Evolutionary conservation across 1,140 invertebrate species (phyloP), one percentile per base, ranked within the genome.

Genomic region (Hydropsyche tenuis): DNA sequence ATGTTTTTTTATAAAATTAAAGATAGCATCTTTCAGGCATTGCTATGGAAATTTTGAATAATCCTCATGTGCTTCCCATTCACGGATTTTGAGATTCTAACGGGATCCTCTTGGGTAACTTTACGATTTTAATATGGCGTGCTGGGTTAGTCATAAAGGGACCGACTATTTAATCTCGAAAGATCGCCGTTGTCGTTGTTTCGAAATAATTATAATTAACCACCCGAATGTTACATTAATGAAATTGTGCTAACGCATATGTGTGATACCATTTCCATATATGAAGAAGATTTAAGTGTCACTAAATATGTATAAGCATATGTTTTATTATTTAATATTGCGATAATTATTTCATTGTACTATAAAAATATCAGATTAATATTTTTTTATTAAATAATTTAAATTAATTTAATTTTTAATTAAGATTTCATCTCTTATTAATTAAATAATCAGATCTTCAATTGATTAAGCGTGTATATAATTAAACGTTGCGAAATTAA

Each of bases 41-140:
- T 9, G 30, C 3, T 37, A 9, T 37, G 30, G 9, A 37, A 37
- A 37, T 37, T 3, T 37, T 37, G 30, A 37, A 37, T 37, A 37
- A 37, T 37, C 3, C 30, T 37, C 30, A 9, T 9, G 30, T 37
- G 30, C 9, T 37, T 37, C 9, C 9, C 30, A 37, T 37, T 37
- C 9, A 4, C 3, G 30, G 30, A 60, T 60, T 60, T 60, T 60
- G 22, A 60, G 56, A 37, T 37, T 37, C 30, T 37, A 37, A 37
- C 30, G 9, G n/a, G 20, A 27, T 18, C 25, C 56, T 60, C 56
- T 22, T 20, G 22, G 56, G 56, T 60, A 60, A 25, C 56, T 60
- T 60, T 60, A 60, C 23, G 56, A 60, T 60, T 60, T 60, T 20
- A 60, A 60, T 60, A 60, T 60, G 56, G 56, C 11, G 23, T 60